phyloP scores from a whole-genome alignment of 2,797 vertebrate genomes.

The Labeo calbasu region DNA sequence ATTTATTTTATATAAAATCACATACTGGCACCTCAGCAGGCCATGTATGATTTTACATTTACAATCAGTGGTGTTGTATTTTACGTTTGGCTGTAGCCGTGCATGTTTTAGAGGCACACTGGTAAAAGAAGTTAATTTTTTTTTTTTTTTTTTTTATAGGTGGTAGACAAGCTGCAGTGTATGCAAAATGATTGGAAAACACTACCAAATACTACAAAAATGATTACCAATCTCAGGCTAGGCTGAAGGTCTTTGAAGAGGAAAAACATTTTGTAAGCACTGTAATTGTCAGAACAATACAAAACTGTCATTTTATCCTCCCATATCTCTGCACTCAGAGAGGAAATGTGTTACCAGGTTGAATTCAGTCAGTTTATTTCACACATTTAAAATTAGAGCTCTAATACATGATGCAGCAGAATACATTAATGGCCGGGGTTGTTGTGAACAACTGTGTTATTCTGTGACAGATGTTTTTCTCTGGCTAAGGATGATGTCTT shows the following conservation, averaged over 20 bases:
- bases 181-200: not conserved
- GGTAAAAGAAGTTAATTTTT: not conserved
- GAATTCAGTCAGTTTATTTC: slow-evolving; percentile 18
- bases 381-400: not conserved
- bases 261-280: not conserved
- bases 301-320: not conserved
- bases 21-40: not conserved
- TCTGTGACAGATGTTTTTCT: slow-evolving; percentile 84
- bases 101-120: not conserved
- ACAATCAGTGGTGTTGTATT: not conserved
- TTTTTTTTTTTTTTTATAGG: not conserved
- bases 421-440: not conserved
- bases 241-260: not conserved
- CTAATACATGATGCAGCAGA: not conserved
- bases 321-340: too few species aligned
- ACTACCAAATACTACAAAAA: not conserved
- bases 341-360: not conserved
- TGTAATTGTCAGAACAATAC: not conserved
- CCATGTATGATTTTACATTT: not conserved
- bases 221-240: not conserved
- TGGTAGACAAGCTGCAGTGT: not conserved
- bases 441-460: slow-evolving; percentile 70
- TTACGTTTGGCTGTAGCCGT: too few species aligned
- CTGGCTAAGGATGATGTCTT: slow-evolving; percentile 86
- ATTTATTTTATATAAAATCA: not conserved